Conservation (phyloP, 1,140 invertebrate genomes). For the Sarcophaga bullata region DNA sequence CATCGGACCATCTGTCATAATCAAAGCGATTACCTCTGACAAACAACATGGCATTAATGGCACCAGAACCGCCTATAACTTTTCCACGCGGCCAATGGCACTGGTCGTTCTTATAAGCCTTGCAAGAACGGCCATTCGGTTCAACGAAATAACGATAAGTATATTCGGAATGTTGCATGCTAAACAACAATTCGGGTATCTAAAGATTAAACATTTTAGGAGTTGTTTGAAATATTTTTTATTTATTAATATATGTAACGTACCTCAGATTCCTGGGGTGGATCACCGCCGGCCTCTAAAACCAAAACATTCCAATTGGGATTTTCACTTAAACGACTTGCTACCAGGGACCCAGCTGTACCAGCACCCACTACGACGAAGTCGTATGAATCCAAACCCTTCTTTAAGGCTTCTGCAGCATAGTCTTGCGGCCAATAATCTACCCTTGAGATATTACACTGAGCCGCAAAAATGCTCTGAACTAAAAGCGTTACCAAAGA, state of each 20-base stretch:
- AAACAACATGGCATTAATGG: constrained; percentile 77
- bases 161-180: constrained; percentile 31
- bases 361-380: constrained; percentile 71
- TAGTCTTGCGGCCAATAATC: constrained; percentile 67
- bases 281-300: constrained; percentile 70
- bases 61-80: constrained; percentile 73
- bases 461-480: constrained; percentile 66
- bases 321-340: constrained; percentile 67
- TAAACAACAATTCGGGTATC: constrained; percentile 21
- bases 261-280: constrained; percentile 66
- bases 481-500: constrained; percentile 67
- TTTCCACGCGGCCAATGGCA: constrained; percentile 71
- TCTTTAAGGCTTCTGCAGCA: constrained; percentile 66
- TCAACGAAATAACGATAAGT: constrained; percentile 47
- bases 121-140: constrained; percentile 33
- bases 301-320: constrained; percentile 67
- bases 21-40: constrained; percentile 72
- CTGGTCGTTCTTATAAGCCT: constrained; percentile 51
- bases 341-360: constrained; percentile 70
- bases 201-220: neutral
- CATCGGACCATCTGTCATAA: constrained; percentile 72
- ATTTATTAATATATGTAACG: neutral
- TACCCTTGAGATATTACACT: constrained; percentile 67
- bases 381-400: constrained; percentile 55
- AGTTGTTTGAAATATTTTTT: neutral